Percentiles rank a stretch among this genome's conserved stretches.
These are phyloP conservation scores for Muscicapa striata DNA, from an alignment of 2,797 vertebrate species.

Conservation along the genomic window DNA sequence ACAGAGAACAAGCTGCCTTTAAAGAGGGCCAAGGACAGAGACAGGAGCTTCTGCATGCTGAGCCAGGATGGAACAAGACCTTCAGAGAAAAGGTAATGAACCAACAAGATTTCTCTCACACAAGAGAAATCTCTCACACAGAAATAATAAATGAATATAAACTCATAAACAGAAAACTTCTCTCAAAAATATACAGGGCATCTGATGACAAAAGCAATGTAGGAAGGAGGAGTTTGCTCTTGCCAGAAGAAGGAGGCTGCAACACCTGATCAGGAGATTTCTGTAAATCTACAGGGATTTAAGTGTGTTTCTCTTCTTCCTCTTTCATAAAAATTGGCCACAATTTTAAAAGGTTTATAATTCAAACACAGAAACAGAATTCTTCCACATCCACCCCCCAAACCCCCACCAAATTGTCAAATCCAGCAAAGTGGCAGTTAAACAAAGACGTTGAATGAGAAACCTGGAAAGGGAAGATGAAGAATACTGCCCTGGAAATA, in stretches of 20 bases:
- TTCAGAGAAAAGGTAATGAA: background rate
- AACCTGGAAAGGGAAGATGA: background rate
- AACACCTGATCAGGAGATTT: background rate
- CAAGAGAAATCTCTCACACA: background rate
- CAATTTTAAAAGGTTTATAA: background rate
- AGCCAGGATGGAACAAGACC: background rate
- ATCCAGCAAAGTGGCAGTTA: background rate
- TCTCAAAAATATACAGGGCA: background rate
- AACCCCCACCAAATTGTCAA: background rate
- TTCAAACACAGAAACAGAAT: background rate
- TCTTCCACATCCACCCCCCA: background rate
- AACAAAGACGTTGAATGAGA: background rate
- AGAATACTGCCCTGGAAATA: background rate
- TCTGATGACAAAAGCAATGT: background rate
- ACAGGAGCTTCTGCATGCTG: fast-evolving
- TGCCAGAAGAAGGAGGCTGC: background rate
- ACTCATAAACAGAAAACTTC: background rate
- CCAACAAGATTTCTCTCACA: background rate
- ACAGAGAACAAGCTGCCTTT: background rate
- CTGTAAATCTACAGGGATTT: background rate
- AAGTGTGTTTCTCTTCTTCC: background rate
- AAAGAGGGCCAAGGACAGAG: background rate
- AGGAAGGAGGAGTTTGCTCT: background rate
- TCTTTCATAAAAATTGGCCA: background rate
- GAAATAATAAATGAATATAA: background rate